Conservation (phyloP, 1,140 invertebrate species). For the Patella vulgata region DNA sequence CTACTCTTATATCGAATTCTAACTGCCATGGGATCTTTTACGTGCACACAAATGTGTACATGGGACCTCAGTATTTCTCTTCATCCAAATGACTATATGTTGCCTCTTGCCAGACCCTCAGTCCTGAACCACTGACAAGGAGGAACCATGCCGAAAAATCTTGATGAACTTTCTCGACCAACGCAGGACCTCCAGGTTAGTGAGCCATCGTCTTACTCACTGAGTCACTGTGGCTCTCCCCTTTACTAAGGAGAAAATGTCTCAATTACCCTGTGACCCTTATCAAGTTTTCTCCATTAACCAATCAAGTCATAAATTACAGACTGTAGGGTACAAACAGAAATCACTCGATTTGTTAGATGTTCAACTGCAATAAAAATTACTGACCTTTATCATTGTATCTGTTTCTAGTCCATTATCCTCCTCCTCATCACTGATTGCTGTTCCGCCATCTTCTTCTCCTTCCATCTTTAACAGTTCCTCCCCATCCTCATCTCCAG, state of each 20-base stretch:
- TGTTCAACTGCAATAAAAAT: background rate
- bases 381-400: slow-evolving; percentile 80
- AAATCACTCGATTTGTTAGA: background rate
- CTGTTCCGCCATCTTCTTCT: slow-evolving; percentile 50
- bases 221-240: background rate
- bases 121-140: too few species aligned
- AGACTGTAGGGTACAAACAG: too few species aligned
- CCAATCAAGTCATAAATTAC: too few species aligned
- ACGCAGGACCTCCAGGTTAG: too few species aligned
- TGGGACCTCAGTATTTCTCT: too few species aligned
- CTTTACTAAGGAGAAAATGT: background rate
- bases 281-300: background rate
- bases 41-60: too few species aligned
- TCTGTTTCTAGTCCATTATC: slow-evolving; percentile 78
- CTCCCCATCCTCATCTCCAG: slow-evolving; percentile 47
- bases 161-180: too few species aligned
- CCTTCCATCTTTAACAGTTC: slow-evolving; percentile 18
- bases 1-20: too few species aligned
- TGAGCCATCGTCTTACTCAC: background rate
- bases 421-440: slow-evolving; percentile 68
- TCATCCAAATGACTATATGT: too few species aligned
- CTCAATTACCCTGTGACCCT: background rate
- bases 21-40: too few species aligned
- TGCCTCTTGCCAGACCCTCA: too few species aligned
- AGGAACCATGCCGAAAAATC: too few species aligned